phyloP scores from a whole-genome alignment of 2,113 vertebrate species.

The Daboia siamensis region DNA sequence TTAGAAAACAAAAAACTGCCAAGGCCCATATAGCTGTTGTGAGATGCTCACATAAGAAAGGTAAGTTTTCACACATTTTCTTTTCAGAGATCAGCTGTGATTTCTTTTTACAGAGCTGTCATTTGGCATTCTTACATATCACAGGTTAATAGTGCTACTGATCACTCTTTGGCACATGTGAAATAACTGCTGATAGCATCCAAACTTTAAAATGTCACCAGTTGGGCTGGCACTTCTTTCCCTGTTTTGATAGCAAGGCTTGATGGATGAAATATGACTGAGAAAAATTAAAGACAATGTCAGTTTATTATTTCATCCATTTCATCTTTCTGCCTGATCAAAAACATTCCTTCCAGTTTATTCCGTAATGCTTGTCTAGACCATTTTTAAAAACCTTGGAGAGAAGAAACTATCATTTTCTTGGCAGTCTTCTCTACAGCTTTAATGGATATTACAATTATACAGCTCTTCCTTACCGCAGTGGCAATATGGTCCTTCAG shows the following conservation, averaged over 20 bases:
- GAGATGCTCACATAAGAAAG: neutral
- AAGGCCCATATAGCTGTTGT: slow-evolving; percentile 41
- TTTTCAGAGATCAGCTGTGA: neutral
- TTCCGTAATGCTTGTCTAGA: slow-evolving; percentile 17
- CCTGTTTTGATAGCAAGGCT: neutral
- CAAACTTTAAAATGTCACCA: slow-evolving; percentile 26
- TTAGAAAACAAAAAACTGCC: slow-evolving; percentile 62
- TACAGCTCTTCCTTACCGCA: neutral
- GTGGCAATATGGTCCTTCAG: neutral
- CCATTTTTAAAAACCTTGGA: neutral
- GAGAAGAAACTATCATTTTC: neutral
- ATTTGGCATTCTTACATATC: accelerated
- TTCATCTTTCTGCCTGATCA: neutral
- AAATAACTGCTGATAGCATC: slow-evolving; percentile 28
- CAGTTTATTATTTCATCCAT: slow-evolving; percentile 1
- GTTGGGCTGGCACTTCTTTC: neutral
- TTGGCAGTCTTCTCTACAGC: slow-evolving; percentile 1
- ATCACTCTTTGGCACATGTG: slow-evolving; percentile 9
- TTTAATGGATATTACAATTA: neutral
- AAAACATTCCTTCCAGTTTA: neutral
- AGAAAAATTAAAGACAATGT: slow-evolving; percentile 28
- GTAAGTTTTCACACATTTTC: neutral
- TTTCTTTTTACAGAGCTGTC: neutral
- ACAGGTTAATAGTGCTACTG: neutral
- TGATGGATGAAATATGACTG: slow-evolving; percentile 3